Percentiles rank a stretch among this genome's conserved stretches.
phyloP scores from a whole-genome alignment of 1,140 invertebrate genomes.

The honey bee (Apis mellifera) region Amel_HAv3.1 CM009943.2:8062501-8063000 shows the following conservation, averaged over 20 bases:
- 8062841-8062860: neutral
- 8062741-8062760: slow-evolving; percentile 27
- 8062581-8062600: slow-evolving; percentile 18
- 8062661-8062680: neutral
- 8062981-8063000: neutral
- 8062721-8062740: neutral
- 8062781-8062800: neutral
- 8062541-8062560: slow-evolving; percentile 17
- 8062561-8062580: slow-evolving; percentile 8
- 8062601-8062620: slow-evolving; percentile 32
- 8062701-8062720: slow-evolving; percentile 19
- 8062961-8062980: neutral
- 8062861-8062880: neutral
- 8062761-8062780: slow-evolving; percentile 8
- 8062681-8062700: neutral
- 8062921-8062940: neutral
- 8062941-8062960: neutral
- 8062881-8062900: neutral
- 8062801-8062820: slow-evolving; percentile 6
- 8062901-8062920: too few species aligned
- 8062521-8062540: neutral
- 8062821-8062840: neutral
- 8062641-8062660: slow-evolving; percentile 28
- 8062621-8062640: slow-evolving; percentile 4
- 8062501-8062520: slow-evolving; percentile 25